Base-by-base conservation (phyloP, 1,140 invertebrate genomes). In the Cepaea nemoralis region DNA sequence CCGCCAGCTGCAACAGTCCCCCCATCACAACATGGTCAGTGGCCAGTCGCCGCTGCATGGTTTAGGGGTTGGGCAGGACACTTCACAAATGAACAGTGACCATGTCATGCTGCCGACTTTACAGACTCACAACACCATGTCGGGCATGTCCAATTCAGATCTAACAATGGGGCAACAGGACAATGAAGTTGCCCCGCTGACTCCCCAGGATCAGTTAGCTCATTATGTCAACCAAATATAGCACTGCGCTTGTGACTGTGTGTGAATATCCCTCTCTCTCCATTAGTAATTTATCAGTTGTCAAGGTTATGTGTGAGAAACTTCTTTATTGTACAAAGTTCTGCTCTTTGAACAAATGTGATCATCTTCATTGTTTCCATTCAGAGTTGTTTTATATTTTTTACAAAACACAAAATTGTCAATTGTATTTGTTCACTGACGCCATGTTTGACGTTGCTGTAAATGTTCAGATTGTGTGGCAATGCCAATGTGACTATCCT, bases 141-240 rank as follows among this genome's bases (percentile, higher is more conserved):
- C 84, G 67, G 87, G 88, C 75, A 84, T 86, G 73, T 83, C 83
- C 81, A 88, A 84, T 71, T 80, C 85, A 74, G 88, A 89, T 81
- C 82, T 88, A 73, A 79, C 71, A 24, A 84, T 87, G 79, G 80
- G 85, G 40, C 86, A 85, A 82, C 88, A 86, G 66, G 88, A 91
- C 77, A 82, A 71, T 82, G 86, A 89, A 70, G 86, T 89, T 80
- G 84, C 85, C 74, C 85, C 86, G 66, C 80, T 90, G 55, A 87
- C 86, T 40, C 86, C 89, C 78, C 86, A 89, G 82, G 90, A 91
- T 84, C 86, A 90, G 77, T 83, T 91, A 77, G 86, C 87, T 75
- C 85, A 85, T 77, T 91, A 84, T 84, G 89, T 90, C 35, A 89
- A 90, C 39, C 88, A 85, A 55, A 89, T 91, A 80, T 90, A 89